phyloP scores from a whole-genome alignment of 2,888 invertebrate genomes.

The Orthosia cruda region DNA sequence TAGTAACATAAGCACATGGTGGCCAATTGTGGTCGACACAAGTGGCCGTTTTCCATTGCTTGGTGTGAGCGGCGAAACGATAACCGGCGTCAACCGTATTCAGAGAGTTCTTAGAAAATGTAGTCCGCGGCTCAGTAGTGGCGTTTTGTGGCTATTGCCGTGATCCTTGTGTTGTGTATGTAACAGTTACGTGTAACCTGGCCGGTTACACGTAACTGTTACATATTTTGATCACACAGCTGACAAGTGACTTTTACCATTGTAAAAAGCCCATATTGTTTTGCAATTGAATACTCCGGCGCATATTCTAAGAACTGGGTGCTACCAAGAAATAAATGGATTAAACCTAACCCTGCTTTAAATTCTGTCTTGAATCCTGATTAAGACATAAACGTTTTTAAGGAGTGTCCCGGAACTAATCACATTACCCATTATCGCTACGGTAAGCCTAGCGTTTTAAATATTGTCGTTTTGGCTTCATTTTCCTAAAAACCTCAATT shows the following conservation, averaged over 20 bases:
- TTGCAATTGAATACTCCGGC: slow-evolving; percentile 65
- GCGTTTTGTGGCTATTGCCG: background rate
- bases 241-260: slow-evolving; percentile 78
- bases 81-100: background rate
- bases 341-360: slow-evolving; percentile 72
- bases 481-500: slow-evolving; percentile 10
- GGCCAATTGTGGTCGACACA: background rate
- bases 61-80: background rate
- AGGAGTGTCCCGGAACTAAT: slow-evolving; percentile 80
- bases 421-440: slow-evolving; percentile 80
- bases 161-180: background rate
- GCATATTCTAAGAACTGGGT: slow-evolving; percentile 6
- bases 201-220: slow-evolving; percentile 67
- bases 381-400: slow-evolving; percentile 75
- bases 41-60: background rate
- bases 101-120: background rate
- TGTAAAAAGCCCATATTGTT: background rate
- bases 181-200: no score
- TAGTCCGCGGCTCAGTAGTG: background rate
- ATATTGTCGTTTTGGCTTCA: slow-evolving; percentile 11
- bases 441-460: slow-evolving; percentile 76
- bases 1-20: background rate
- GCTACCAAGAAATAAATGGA: background rate
- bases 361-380: no score
- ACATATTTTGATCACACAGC: slow-evolving; percentile 88